Conservation (phyloP, 2,113 vertebrate species). For the Brachyhypopomus occidentalis region DNA sequence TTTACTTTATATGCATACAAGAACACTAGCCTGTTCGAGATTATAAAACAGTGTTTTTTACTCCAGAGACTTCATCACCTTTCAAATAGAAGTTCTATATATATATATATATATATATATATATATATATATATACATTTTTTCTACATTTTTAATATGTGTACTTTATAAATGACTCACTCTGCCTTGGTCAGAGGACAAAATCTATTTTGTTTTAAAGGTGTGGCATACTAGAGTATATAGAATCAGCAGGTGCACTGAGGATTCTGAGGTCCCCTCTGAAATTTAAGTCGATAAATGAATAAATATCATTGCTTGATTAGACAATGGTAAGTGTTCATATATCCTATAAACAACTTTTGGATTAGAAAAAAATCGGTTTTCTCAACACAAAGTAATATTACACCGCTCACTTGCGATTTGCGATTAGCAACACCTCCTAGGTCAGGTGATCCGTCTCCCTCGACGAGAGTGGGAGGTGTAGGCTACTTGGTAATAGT, state of each 20-base stretch:
- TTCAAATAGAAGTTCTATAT: neutral
- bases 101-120: too few species aligned
- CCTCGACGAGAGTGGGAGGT: slow-evolving; percentile 42
- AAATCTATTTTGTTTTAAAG: slow-evolving; percentile 33
- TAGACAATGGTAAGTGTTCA: too few species aligned
- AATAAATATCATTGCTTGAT: too few species aligned
- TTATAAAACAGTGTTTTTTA: too few species aligned
- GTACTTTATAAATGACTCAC: neutral
- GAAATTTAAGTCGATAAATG: neutral
- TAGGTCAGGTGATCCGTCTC: slow-evolving; percentile 77
- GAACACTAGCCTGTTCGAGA: too few species aligned
- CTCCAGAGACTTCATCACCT: too few species aligned
- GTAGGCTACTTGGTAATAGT: slow-evolving; percentile 83
- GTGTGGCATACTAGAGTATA: slow-evolving; percentile 49
- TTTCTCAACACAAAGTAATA: neutral
- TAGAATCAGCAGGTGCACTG: slow-evolving; percentile 8
- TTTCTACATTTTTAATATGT: neutral
- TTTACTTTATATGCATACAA: too few species aligned
- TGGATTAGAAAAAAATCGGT: neutral
- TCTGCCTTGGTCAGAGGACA: slow-evolving; percentile 50
- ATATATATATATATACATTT: too few species aligned
- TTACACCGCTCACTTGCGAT: neutral
- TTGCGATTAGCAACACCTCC: slow-evolving; percentile 54
- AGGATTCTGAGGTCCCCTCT: neutral
- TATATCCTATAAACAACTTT: too few species aligned